Evolutionary conservation across 2,888 invertebrate species (phyloP).

Genomic region (Stomorhina lunata): DNA sequence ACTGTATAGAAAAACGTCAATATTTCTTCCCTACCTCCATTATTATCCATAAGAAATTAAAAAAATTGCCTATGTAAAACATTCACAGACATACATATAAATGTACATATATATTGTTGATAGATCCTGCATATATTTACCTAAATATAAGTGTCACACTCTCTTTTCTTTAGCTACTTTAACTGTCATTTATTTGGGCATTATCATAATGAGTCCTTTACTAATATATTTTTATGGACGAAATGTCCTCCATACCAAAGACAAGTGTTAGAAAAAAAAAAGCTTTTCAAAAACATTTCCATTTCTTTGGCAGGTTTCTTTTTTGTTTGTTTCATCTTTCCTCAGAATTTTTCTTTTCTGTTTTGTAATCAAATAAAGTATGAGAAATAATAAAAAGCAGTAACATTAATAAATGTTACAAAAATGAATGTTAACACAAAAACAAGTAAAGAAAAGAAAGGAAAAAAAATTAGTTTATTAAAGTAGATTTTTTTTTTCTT

Average conservation of each 20-base stretch:
- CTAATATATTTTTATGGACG: slow-evolving; percentile 46
- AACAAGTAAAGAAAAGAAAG: neutral
- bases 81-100: too few relatives aligned
- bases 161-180: slow-evolving; percentile 18
- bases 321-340: neutral
- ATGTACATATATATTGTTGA: too few relatives aligned
- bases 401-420: slow-evolving; percentile 33
- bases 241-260: neutral
- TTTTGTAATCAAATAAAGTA: neutral
- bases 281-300: neutral
- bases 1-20: too few relatives aligned
- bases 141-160: neutral
- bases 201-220: slow-evolving; percentile 53
- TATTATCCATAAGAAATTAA: too few relatives aligned
- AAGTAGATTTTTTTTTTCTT: too few relatives aligned
- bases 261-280: neutral
- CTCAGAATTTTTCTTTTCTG: neutral
- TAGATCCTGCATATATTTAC: too few relatives aligned
- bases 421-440: neutral
- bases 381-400: slow-evolving; percentile 40
- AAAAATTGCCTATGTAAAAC: too few relatives aligned
- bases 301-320: neutral
- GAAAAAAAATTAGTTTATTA: neutral
- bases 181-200: slow-evolving; percentile 52
- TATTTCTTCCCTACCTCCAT: too few relatives aligned